Percentiles rank a stretch among this genome's conserved stretches.
Evolutionary conservation across 2,113 vertebrate genomes (phyloP).

Genomic region (Spheniscus mendiculus): DNA sequence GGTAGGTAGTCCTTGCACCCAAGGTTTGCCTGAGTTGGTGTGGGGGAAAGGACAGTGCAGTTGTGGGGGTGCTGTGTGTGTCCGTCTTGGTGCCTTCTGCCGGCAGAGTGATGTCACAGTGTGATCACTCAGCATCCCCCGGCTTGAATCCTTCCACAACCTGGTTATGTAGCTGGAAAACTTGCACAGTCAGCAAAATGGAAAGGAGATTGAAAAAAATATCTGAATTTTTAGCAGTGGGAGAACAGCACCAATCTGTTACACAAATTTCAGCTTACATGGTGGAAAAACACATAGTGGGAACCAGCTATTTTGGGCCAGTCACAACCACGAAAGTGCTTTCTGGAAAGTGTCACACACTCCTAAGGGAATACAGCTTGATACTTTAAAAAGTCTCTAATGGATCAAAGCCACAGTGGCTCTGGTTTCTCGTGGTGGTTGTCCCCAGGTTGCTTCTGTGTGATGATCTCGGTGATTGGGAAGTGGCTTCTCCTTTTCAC

Average conservation of each 20-base stretch:
- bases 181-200: neutral
- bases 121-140: neutral
- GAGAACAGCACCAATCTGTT: neutral
- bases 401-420: rapidly evolving
- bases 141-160: neutral
- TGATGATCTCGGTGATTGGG: neutral
- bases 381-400: neutral
- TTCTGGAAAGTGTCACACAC: neutral
- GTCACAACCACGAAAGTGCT: neutral
- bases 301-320: neutral
- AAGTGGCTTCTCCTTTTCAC: neutral
- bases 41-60: rapidly evolving
- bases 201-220: neutral
- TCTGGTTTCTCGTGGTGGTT: neutral
- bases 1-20: neutral
- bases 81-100: neutral
- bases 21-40: neutral
- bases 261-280: neutral
- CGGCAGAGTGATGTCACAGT: neutral
- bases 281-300: neutral
- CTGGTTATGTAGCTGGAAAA: neutral
- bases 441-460: neutral
- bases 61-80: rapidly evolving
- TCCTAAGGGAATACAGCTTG: too few relatives aligned
- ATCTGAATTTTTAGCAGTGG: neutral